Base-by-base conservation (phyloP, 2,888 invertebrate genomes). In the Microchrysa polita region DNA sequence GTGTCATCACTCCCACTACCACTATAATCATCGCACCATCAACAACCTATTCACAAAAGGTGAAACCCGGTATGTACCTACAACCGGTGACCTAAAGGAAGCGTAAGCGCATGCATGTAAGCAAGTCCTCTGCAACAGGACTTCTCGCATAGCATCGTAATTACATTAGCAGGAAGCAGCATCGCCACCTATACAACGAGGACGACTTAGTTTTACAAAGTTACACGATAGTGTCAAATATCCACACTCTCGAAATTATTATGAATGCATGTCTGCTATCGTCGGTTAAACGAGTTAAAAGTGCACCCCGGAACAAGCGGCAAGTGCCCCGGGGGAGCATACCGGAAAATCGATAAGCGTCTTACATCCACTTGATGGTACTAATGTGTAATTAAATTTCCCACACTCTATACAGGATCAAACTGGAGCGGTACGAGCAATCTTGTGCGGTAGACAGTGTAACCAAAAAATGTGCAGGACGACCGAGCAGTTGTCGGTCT, bases 391-490 rank as follows among this genome's bases (percentile, higher is more conserved):
- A 71, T 42, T 75, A 34, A 63, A 52, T 60, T 76, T 67, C 23
- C 72, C 48, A n/a, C 53, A n/a, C n/a, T n/a, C n/a, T n/a, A n/a
- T n/a, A n/a, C 84, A 95, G 95, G 82, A 87, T 89, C 67, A 92
- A 93, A 77, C 85, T 96, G 79, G 94, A 96, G 83, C 90, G 91
- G 84, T 96, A 94, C 84, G 95, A 95, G 84, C 95, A 95, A 83
- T 93, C 93, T 79, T 96, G 96, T 84, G 94, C 95, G 0, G 94
- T 95, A 67, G 95, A 96, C 82, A 93, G 93, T 72, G 92, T 93
- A 63, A 95, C 95, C 40, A 93, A 93, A 82, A 93, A 94, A 79
- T 96, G 96, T 82, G 95, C 95, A 0, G 95, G 95, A 0, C 91
- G 93, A 0, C 90, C 93, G 0, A 88, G 91, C n/a, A 92, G 92